Conservation (phyloP, 2,888 invertebrate species). For the Neocrepidodera transversa region DNA sequence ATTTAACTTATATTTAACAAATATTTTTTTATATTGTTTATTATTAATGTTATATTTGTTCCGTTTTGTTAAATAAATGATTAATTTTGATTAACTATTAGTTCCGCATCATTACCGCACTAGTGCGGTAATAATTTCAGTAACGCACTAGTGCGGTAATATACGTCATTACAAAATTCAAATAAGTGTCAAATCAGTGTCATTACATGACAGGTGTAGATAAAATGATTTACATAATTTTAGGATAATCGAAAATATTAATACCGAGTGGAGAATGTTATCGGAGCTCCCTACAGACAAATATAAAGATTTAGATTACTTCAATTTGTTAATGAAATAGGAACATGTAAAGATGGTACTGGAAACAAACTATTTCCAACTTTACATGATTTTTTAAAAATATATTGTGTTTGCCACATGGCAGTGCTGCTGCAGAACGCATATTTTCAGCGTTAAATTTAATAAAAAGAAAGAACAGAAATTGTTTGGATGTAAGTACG, state of each 20-base stretch:
- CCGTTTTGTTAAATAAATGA: too few species aligned
- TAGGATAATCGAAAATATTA: constrained; percentile 14
- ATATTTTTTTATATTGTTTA: too few species aligned
- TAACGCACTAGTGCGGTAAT: too few species aligned
- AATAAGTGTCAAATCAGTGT: too few species aligned
- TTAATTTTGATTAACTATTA: too few species aligned
- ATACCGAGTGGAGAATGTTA: constrained; percentile 10
- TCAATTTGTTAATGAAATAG: neutral
- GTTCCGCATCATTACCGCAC: too few species aligned
- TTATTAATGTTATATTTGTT: too few species aligned
- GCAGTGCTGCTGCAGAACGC: constrained; percentile 18
- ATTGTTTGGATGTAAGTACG: constrained; percentile 1
- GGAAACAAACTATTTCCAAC: constrained; percentile 6
- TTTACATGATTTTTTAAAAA: constrained; percentile 12
- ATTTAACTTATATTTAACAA: too few species aligned
- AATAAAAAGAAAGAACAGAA: constrained; percentile 1
- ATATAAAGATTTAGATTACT: neutral
- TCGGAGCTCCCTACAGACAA: neutral
- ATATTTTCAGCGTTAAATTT: constrained; percentile 7
- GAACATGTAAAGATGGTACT: too few species aligned
- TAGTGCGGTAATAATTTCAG: too few species aligned
- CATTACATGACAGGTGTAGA: too few species aligned
- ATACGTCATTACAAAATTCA: too few species aligned
- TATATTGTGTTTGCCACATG: constrained; percentile 23
- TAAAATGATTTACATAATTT: constrained; percentile 19